phyloP scores from a whole-genome alignment of 2,888 invertebrate genomes.

The Callimorpha dominula region DNA sequence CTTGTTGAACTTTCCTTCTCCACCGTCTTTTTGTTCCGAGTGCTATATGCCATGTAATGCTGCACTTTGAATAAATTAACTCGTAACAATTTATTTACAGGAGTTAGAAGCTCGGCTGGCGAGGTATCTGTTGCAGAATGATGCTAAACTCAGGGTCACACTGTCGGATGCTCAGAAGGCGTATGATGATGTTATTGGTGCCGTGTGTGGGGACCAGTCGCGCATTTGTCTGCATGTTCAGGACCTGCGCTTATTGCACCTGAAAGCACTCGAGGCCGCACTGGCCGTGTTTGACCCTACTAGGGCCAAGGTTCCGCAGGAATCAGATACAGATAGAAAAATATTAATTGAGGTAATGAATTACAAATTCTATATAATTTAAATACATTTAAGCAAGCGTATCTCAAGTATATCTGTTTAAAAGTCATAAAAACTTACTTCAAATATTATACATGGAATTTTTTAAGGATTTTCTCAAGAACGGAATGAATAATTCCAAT shows the following conservation, averaged over 20 bases:
- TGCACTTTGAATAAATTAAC: not conserved
- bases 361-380: not conserved
- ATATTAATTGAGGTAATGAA: conserved; percentile 27
- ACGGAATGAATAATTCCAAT: too few relatives aligned
- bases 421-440: too few relatives aligned
- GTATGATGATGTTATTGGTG: conserved; percentile 42
- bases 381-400: not conserved
- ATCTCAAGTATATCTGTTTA: too few relatives aligned
- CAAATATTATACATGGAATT: too few relatives aligned
- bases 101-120: conserved; percentile 49
- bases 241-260: conserved; percentile 28
- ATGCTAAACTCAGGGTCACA: conserved; percentile 49
- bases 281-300: conserved; percentile 27
- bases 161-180: conserved; percentile 33
- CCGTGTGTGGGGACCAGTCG: conserved; percentile 31
- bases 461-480: too few relatives aligned
- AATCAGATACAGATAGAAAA: conserved; percentile 26
- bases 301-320: conserved; percentile 14
- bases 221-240: conserved; percentile 43
- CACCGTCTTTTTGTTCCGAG: not conserved
- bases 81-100: conserved; percentile 30
- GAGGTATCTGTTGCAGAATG: conserved; percentile 49
- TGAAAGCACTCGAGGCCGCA: conserved; percentile 12
- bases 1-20: not conserved
- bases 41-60: not conserved